A percentile compares a stretch with the other conserved stretches of the same genome.
Evolutionary conservation across 2,888 invertebrate genomes (phyloP).

Genomic region (Empis stercorea): DNA sequence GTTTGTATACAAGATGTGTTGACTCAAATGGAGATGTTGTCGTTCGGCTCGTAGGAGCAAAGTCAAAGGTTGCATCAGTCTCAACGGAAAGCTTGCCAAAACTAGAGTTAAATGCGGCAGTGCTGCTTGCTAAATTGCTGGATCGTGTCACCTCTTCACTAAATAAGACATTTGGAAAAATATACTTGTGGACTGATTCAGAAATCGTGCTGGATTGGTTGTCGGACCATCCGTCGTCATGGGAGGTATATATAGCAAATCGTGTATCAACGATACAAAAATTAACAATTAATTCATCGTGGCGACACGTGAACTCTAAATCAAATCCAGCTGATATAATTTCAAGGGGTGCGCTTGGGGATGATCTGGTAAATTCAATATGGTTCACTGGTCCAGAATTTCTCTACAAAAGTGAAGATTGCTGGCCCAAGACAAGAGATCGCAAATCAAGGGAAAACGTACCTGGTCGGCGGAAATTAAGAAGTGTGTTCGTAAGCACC

Average conservation of each 20-base stretch:
- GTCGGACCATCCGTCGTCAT: slow-evolving; percentile 4
- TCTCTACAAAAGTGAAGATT: background rate
- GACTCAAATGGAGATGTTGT: background rate
- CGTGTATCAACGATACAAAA: background rate
- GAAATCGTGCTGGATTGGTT: slow-evolving; percentile 12
- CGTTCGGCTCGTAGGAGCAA: slow-evolving; percentile 1
- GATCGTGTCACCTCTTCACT: background rate
- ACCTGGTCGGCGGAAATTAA: too few species aligned
- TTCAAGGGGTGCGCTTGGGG: slow-evolving; percentile 16
- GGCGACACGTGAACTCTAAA: slow-evolving; percentile 18
- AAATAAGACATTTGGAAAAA: background rate
- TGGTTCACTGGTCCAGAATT: slow-evolving; percentile 9
- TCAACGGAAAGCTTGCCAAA: slow-evolving; percentile 3
- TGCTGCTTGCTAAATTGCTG: background rate
- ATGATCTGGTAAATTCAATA: slow-evolving; percentile 5
- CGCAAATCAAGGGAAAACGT: too few species aligned
- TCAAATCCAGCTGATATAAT: slow-evolving; percentile 23
- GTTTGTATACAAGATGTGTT: slow-evolving; percentile 4
- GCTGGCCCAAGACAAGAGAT: slow-evolving; percentile 1
- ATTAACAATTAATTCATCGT: slow-evolving; percentile 5
- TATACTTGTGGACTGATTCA: background rate
- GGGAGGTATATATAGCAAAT: slow-evolving; percentile 11
- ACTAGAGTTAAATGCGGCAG: slow-evolving; percentile 6
- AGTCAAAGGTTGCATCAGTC: slow-evolving; percentile 6
- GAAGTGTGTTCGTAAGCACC: too few species aligned